Conservation (phyloP, 2,113 vertebrate genomes). For the Raja brachyura region DNA sequence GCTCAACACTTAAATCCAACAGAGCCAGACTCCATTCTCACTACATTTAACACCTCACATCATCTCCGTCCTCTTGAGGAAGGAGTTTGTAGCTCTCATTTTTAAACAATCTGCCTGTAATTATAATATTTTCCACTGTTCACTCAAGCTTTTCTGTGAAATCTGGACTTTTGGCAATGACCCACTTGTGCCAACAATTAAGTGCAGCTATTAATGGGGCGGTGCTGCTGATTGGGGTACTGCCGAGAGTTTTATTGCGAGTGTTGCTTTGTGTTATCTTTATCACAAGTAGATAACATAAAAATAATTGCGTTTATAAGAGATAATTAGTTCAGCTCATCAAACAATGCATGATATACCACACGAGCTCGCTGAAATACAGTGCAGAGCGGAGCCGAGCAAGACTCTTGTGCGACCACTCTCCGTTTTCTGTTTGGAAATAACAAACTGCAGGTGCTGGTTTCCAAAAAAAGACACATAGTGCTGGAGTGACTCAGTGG, state of each 20-base stretch:
- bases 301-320: no score
- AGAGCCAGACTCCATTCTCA: background rate
- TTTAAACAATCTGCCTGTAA: background rate
- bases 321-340: background rate
- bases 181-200: no score
- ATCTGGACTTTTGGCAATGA: background rate
- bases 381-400: background rate
- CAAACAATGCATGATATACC: background rate
- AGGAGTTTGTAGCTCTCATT: background rate
- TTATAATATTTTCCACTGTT: background rate
- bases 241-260: no score
- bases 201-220: no score
- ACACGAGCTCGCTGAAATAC: background rate
- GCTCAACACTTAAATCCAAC: background rate
- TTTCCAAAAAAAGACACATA: no score
- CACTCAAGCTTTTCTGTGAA: no score
- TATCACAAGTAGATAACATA: no score
- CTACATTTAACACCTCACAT: background rate
- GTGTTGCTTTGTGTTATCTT: no score
- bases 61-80: background rate
- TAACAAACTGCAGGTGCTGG: no score
- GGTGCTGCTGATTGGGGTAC: no score
- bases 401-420: background rate
- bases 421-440: background rate
- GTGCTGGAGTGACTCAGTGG: no score